These are phyloP conservation scores for Leptinotarsa rubiginosa DNA, from an alignment of 2,888 invertebrate genomes.

Conservation along the genomic window DNA sequence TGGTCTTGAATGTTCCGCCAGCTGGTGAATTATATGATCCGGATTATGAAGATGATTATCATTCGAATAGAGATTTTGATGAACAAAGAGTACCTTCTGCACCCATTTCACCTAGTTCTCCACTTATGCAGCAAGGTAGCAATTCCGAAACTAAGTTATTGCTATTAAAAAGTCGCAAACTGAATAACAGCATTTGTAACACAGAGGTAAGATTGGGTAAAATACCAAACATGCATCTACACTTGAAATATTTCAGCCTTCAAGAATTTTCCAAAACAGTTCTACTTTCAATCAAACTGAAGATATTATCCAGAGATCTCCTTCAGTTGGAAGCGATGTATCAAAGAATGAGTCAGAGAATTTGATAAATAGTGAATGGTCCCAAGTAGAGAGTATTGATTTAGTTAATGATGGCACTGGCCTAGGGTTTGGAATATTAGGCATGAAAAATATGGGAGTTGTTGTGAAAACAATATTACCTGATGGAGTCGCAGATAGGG, in stretches of 20 bases:
- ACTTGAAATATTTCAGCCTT: slow-evolving; percentile 65
- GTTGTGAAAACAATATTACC: slow-evolving; percentile 98
- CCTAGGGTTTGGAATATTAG: slow-evolving; percentile 98
- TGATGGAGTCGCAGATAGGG: slow-evolving; percentile 96
- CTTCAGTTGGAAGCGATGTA: slow-evolving; percentile 76
- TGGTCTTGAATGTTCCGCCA: slow-evolving; percentile 75
- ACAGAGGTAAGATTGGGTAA: slow-evolving; percentile 72
- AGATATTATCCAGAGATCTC: slow-evolving; percentile 68
- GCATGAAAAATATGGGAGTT: slow-evolving; percentile 97
- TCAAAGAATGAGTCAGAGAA: slow-evolving; percentile 77
- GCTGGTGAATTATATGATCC: slow-evolving; percentile 70
- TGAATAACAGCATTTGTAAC: slow-evolving; percentile 75
- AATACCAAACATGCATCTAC: not conserved
- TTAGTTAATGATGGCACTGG: slow-evolving; percentile 97
- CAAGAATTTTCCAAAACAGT: slow-evolving; percentile 80
- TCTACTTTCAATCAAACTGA: slow-evolving; percentile 73
- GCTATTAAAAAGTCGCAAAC: slow-evolving; percentile 75
- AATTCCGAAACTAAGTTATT: slow-evolving; percentile 85
- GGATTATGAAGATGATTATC: slow-evolving; percentile 68
- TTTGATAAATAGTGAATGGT: slow-evolving; percentile 90
- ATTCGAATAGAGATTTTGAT: slow-evolving; percentile 72
- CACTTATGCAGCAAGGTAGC: slow-evolving; percentile 81
- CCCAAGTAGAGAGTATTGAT: slow-evolving; percentile 97
- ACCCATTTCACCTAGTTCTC: slow-evolving; percentile 77
- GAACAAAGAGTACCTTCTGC: slow-evolving; percentile 84